Evolutionary conservation across 2,797 vertebrate genomes (phyloP).

Genomic region (Anabas testudineus): DNA sequence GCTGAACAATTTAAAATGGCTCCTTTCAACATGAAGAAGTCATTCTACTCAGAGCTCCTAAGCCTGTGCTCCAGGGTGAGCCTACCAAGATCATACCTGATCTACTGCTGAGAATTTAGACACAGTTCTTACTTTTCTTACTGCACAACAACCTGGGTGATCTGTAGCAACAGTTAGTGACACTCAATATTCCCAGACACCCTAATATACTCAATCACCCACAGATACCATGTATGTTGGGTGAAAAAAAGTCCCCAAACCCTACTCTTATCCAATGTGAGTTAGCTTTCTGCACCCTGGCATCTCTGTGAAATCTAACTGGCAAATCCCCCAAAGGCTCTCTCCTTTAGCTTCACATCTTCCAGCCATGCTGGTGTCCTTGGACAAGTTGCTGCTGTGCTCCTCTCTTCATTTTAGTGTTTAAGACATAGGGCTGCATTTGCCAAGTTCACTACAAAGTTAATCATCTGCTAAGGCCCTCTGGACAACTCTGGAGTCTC

Average conservation of each 20-base stretch:
- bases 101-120: neutral
- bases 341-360: neutral
- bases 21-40: slow-evolving; percentile 4
- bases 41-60: neutral
- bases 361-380: neutral
- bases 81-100: neutral
- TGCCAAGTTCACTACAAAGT: neutral
- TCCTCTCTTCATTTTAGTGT: neutral
- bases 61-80: neutral
- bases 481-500: neutral
- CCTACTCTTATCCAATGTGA: neutral
- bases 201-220: neutral
- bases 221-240: neutral
- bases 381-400: neutral
- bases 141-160: neutral
- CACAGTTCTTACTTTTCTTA: neutral
- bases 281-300: neutral
- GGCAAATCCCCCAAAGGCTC: neutral
- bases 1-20: neutral
- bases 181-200: neutral
- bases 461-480: neutral
- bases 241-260: neutral
- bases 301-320: neutral
- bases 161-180: neutral
- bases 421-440: neutral